These are phyloP conservation scores for Lycophotia porphyrea DNA, from an alignment of 2,888 invertebrate species.

Conservation along the genomic window DNA sequence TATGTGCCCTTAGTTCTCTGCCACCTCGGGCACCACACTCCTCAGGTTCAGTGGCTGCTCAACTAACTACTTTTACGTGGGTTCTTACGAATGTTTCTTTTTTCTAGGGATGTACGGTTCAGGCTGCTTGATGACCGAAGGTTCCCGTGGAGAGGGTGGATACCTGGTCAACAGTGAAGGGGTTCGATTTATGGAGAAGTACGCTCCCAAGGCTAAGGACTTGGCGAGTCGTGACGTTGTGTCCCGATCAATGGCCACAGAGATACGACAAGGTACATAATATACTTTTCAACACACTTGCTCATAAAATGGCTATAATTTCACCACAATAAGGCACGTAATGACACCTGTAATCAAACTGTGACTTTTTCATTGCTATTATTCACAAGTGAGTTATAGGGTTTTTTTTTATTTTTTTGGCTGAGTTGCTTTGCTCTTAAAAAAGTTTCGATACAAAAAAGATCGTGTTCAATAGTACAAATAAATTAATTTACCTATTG, in stretches of 20 bases:
- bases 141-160: constrained; percentile 98
- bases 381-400: too few species aligned
- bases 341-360: too few species aligned
- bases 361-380: too few species aligned
- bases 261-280: constrained; percentile 94
- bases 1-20: too few species aligned
- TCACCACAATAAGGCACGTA: too few species aligned
- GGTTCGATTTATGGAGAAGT: constrained; percentile 99
- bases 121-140: constrained; percentile 99
- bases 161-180: constrained; percentile 98
- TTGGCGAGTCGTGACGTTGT: constrained; percentile 99
- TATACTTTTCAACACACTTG: too few species aligned
- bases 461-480: too few species aligned
- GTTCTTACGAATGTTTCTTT: neutral
- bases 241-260: constrained; percentile 98
- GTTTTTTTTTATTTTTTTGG: too few species aligned
- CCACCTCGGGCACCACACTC: neutral
- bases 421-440: too few species aligned
- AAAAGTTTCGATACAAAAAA: too few species aligned
- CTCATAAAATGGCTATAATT: too few species aligned
- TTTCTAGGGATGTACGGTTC: constrained; percentile 97
- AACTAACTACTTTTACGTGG: neutral
- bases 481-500: too few species aligned
- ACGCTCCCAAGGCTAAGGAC: constrained; percentile 99
- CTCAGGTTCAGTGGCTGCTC: neutral